Percentiles rank a stretch among this genome's conserved stretches.
These are phyloP conservation scores for Merluccius polli DNA, from an alignment of 2,797 vertebrate genomes.

Conservation along the genomic window DNA sequence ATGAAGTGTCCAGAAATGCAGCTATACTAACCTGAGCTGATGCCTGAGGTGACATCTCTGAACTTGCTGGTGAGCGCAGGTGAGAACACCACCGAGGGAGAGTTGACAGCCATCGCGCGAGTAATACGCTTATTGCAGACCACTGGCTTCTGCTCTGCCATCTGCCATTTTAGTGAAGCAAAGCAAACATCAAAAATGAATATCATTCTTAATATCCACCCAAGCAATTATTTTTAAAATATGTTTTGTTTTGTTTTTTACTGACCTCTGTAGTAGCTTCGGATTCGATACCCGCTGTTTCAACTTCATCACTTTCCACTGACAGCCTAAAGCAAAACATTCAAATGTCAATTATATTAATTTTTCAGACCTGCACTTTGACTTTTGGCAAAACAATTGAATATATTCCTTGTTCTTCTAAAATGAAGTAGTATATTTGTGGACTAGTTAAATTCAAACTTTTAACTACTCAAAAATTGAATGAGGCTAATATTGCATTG, in stretches of 20 bases:
- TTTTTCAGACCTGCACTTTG: neutral
- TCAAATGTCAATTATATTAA: neutral
- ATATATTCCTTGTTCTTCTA: neutral
- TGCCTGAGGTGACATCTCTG: conserved; percentile 37
- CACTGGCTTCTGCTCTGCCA: neutral
- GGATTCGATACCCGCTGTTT: conserved; percentile 4
- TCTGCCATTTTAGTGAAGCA: neutral
- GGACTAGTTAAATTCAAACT: neutral
- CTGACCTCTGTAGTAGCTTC: conserved; percentile 38
- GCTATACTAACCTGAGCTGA: conserved; percentile 34
- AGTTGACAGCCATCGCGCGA: conserved; percentile 67
- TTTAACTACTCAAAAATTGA: neutral
- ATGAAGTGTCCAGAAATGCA: neutral
- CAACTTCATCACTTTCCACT: conserved; percentile 14
- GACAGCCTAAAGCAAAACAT: conserved; percentile 27
- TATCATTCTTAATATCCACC: neutral
- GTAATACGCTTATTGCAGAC: conserved; percentile 52
- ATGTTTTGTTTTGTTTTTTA: neutral
- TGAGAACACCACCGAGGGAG: conserved; percentile 25
- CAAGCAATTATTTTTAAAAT: neutral
- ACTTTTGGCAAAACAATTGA: neutral
- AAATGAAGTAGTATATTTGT: neutral
- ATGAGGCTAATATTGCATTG: neutral
- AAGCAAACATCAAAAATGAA: neutral
- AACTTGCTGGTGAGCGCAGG: conserved; percentile 12